These are phyloP conservation scores for Cephus spinipes DNA, from an alignment of 2,888 invertebrate genomes.

Conservation along the genomic window DNA sequence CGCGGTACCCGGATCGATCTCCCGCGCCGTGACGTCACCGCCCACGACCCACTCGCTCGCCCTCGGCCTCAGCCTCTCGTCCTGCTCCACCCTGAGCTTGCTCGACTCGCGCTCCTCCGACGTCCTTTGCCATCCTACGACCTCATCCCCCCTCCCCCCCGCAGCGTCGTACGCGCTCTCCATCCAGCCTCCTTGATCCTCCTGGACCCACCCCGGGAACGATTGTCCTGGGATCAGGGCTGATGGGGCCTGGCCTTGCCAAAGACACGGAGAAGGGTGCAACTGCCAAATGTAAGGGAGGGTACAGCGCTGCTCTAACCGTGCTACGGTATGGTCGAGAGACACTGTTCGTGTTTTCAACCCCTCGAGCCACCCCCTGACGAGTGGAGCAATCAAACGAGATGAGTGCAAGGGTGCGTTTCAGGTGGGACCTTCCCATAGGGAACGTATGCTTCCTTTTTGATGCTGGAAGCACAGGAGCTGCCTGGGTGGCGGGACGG, in stretches of 20 bases:
- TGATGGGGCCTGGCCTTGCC: neutral
- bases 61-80: slow-evolving; percentile 6
- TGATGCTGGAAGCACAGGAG: neutral
- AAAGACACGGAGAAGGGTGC: neutral
- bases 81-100: slow-evolving; percentile 12
- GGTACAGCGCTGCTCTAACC: neutral
- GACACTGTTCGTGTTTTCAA: neutral
- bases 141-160: neutral
- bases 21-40: slow-evolving; percentile 35
- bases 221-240: neutral
- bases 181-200: neutral
- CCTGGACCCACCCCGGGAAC: neutral
- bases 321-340: neutral
- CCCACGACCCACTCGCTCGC: neutral
- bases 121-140: neutral
- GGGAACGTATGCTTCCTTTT: neutral
- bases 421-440: neutral
- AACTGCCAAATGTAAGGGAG: too few species aligned
- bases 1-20: slow-evolving; percentile 41
- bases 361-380: neutral
- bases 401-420: neutral
- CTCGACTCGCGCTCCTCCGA: neutral
- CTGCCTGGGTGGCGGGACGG: too few species aligned
- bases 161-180: neutral
- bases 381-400: neutral